Evolutionary conservation across 2,797 vertebrate genomes (phyloP).

Genomic region (Neomorphus geoffroyi): DNA sequence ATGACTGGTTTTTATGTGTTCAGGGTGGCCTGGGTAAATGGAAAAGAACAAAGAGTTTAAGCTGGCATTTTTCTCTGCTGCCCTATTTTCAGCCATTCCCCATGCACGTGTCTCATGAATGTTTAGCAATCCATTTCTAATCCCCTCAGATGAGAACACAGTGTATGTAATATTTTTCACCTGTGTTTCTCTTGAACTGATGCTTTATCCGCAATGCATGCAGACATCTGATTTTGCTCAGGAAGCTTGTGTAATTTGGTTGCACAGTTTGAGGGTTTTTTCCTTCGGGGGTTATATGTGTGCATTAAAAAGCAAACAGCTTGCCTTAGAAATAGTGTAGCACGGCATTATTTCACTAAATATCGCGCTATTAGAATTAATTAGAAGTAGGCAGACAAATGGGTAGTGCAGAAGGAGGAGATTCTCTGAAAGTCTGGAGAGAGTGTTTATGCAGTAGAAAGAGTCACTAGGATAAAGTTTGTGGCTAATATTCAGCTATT

Average conservation of each 20-base stretch:
- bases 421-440: neutral
- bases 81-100: neutral
- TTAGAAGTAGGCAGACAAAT: neutral
- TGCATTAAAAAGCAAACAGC: neutral
- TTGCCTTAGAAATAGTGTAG: neutral
- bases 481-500: neutral
- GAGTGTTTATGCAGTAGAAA: neutral
- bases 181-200: neutral
- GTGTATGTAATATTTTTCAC: neutral
- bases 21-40: neutral
- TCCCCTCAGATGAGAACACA: neutral
- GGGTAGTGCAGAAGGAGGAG: neutral
- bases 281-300: neutral
- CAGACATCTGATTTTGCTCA: neutral
- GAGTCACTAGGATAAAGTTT: neutral
- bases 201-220: neutral
- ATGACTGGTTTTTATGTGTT: neutral
- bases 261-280: neutral
- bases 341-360: neutral
- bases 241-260: neutral
- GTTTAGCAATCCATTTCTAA: neutral
- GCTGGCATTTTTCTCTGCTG: neutral
- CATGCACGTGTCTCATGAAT: neutral
- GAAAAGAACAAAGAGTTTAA: neutral
- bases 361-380: neutral